Evolutionary conservation across 2,797 vertebrate genomes (phyloP), one percentile per base, ranked within the genome.

Genomic region (Emydoidea blandingii): DNA sequence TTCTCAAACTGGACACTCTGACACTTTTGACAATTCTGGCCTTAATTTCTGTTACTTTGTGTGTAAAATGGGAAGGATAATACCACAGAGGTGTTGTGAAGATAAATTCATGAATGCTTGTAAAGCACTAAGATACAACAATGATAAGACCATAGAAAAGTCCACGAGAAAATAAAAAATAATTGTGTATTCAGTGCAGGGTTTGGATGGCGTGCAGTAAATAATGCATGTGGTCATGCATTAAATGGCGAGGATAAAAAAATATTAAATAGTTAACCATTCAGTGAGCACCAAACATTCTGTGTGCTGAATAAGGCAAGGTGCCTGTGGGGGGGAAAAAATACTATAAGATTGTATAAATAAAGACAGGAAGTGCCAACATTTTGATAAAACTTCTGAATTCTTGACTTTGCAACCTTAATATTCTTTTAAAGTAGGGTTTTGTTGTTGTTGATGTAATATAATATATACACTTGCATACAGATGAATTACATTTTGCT

Each of bases 21-120:
- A 97, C 93, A 87, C 7, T 68, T 83, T 94, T 92, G 52, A 95
- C 79, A 86, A 81, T 96, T 96, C 94, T 96, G 89, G 84, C 96
- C 88, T 94, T 96, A 96, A 97, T 94, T 97, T 94, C 91, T 97
- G 93, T 92, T 89, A 59, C 90, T 79, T 86, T 96, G 92, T 3
- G 47, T 89, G 89, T 86, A 92, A 53, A 91, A 94, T 91, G 86
- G 62, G 93, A 94, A 91, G 92, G 83, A n/a, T 31, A 29, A 49
- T 47, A 78, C 44, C 4, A 15, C 27, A 88, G 86, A 89, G 94
- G 79, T 83, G 93, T 86, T 95, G 85, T 94, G 94, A 93, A 81
- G 88, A 85, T 81, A 95, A 83, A 68, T 25, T 56, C 74, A 3
- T 81, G 83, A 78, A 78, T 47, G 27, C 74, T 47, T 78, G 68